phyloP scores from a whole-genome alignment of 2,113 vertebrate species.

The Eudyptes chrysolophus region DNA sequence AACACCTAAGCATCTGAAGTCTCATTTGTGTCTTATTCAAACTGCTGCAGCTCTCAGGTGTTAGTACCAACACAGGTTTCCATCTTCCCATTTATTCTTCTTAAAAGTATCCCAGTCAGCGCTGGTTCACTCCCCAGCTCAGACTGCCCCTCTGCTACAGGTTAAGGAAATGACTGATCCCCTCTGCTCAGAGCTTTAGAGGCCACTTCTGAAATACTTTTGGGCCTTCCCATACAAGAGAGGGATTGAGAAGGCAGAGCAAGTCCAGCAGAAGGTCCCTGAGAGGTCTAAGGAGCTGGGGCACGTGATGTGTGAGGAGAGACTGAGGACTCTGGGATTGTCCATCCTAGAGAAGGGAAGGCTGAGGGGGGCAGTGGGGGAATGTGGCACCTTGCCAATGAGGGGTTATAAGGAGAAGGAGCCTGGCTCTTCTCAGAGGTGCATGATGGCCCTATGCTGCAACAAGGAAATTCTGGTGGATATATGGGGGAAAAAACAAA shows the following conservation, averaged over 20 bases:
- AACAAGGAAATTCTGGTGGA: not conserved
- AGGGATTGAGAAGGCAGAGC: not conserved
- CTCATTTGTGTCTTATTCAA: not conserved
- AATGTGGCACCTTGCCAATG: accelerated
- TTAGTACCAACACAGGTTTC: not conserved
- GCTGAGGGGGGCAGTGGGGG: not conserved
- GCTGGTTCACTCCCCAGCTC: not conserved
- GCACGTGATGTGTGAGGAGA: not conserved
- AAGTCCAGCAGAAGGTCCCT: not conserved
- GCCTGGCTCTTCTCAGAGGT: not conserved
- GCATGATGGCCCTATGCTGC: accelerated
- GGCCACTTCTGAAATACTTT: not conserved
- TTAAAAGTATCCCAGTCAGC: not conserved
- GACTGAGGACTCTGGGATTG: not conserved
- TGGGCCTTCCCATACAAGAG: not conserved
- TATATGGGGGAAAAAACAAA: not conserved
- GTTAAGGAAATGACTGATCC: not conserved
- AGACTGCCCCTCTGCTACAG: not conserved
- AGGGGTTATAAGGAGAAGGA: not conserved
- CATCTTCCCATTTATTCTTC: not conserved
- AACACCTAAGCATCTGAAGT: not conserved
- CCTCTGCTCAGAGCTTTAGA: not conserved
- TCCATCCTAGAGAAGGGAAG: not conserved
- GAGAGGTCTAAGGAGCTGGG: not conserved
- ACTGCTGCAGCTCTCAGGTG: not conserved